Evolutionary conservation across 2,797 vertebrate species (phyloP), one percentile per base, ranked within the genome.

Genomic region (Limosa lapponica): DNA sequence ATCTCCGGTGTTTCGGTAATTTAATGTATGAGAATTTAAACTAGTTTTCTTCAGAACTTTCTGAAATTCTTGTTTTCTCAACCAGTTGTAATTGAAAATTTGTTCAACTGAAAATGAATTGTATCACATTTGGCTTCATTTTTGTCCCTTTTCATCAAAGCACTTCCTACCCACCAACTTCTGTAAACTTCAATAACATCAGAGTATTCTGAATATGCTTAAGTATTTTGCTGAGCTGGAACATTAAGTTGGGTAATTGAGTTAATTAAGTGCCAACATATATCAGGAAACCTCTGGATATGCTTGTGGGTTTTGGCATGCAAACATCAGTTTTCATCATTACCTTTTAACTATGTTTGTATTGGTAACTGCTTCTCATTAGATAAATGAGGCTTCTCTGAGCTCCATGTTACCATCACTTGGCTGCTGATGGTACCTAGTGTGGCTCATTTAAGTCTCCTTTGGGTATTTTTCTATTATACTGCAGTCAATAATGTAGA

Each of bases 351-450:
- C 75, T 67, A 18, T 89, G 58, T 95, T 95, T 95, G 39, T 83
- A 62, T 62, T 83, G 57, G 57, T 77, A 95, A 75, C 44, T 69
- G 61, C 34, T 86, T 78, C 85, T 95, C 75, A 30, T 95, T 90
- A 93, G 75, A 95, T 30, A 91, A 92, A 96, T n/a, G 48, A 95
- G 44, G n/a, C 25, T 95, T 80, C 67, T 91, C 82, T 61, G 75
- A 85, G 39, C 70, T 91, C 48, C 19, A 27, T 0, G 3, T 74
- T 89, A 46, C 39, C 32, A 70, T 70, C 64, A 64, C 71, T 85
- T 64, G 67, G 51, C 79, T 95, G 87, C 55, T 92, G 67, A 85
- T 59, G 34, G 55, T 74, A 81, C 67, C 65, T 75, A 66, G 52
- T 0, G 0, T 34, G 44, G 52, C 57, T 92, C 57, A 24, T 71